phyloP scores from a whole-genome alignment of 2,797 vertebrate species.

The Lacerta bilineata region DNA sequence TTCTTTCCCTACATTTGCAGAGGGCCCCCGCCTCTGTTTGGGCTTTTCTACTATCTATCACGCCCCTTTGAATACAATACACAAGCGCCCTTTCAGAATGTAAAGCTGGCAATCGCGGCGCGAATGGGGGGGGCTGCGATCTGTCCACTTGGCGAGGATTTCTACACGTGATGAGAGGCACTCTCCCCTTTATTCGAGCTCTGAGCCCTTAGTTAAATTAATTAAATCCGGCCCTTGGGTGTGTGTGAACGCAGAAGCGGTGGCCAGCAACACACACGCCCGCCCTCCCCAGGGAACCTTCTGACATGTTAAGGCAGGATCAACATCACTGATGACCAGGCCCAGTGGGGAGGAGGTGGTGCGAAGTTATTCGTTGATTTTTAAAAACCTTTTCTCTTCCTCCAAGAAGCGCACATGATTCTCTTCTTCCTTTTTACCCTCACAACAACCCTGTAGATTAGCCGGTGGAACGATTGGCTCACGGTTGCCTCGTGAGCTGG shows the following conservation, averaged over 20 bases:
- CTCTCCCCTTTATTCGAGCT: not conserved
- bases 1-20: too few relatives aligned
- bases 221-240: not conserved
- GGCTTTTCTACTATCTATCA: not conserved
- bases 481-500: not conserved
- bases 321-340: too few relatives aligned
- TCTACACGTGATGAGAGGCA: not conserved
- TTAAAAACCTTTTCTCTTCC: too few relatives aligned
- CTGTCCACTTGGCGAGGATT: not conserved
- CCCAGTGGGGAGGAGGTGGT: not conserved
- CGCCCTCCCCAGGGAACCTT: not conserved
- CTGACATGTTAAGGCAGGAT: not conserved
- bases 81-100: not conserved
- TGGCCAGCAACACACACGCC: not conserved
- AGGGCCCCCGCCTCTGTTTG: not conserved
- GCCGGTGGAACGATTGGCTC: not conserved
- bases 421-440: not conserved
- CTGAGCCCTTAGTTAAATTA: not conserved
- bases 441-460: not conserved
- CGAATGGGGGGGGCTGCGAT: not conserved
- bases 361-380: not conserved
- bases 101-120: not conserved
- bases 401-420: not conserved
- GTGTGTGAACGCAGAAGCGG: not conserved
- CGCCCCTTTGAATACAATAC: too few relatives aligned